Evolutionary conservation across 2,113 vertebrate species (phyloP).

Genomic region (Hippoglossus stenolepis): DNA sequence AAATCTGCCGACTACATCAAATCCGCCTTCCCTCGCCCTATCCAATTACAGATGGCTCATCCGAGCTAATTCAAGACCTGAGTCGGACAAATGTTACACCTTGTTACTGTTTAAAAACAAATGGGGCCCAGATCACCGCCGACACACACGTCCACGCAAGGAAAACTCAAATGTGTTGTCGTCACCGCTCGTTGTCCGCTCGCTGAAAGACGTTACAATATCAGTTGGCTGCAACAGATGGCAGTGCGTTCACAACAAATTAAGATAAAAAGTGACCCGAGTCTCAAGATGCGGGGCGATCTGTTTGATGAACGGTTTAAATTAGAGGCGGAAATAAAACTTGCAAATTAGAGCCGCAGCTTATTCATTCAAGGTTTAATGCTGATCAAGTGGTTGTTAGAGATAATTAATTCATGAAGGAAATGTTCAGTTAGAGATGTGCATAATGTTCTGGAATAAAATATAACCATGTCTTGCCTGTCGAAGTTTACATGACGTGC

Average conservation of each 20-base stretch:
- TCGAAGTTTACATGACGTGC: slow-evolving; percentile 7
- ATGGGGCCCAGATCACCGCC: slow-evolving; percentile 47
- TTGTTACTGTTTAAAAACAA: slow-evolving; percentile 70
- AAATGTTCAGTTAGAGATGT: slow-evolving; percentile 61
- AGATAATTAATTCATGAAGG: slow-evolving; percentile 72
- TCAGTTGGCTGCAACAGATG: not conserved
- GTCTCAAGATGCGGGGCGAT: not conserved
- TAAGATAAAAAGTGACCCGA: slow-evolving; percentile 11
- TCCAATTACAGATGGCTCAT: slow-evolving; percentile 80
- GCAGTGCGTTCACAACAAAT: not conserved
- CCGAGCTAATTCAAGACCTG: slow-evolving; percentile 67
- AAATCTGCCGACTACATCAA: slow-evolving; percentile 75
- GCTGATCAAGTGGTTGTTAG: slow-evolving; percentile 66
- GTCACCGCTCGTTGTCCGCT: not conserved
- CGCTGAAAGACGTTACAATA: not conserved
- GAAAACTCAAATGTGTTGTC: not conserved
- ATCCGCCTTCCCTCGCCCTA: slow-evolving; percentile 66
- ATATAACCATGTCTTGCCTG: slow-evolving; percentile 18
- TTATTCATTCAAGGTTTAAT: slow-evolving; percentile 60
- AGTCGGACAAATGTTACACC: slow-evolving; percentile 71
- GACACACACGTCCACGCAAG: slow-evolving; percentile 27
- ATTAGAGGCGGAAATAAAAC: slow-evolving; percentile 40
- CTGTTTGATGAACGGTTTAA: slow-evolving; percentile 51
- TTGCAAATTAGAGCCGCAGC: slow-evolving; percentile 58
- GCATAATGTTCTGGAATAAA: slow-evolving; percentile 52